Base-by-base conservation (phyloP, 2,113 vertebrate genomes). In the Greenwoodochromis staneri region DNA sequence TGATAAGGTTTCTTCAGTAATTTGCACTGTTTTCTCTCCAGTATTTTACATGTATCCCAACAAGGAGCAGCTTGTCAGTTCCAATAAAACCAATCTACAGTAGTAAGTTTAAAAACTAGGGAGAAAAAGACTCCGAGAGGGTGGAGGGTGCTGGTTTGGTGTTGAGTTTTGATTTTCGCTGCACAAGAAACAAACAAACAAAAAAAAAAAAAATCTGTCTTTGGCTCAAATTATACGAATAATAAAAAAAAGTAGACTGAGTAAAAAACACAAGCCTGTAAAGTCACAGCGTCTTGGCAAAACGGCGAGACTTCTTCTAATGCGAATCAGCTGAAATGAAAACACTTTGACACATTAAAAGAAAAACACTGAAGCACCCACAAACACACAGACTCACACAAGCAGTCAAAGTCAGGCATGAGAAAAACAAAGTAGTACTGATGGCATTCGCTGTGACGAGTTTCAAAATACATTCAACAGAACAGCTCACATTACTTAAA, bases 41-140 rank as follows among this genome's bases (percentile, higher is more conserved):
- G 88, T 93, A 88, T 87, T 57, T 88, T 53, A 89, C 38, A 71
- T 40, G 9, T 47, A 73, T 91, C 89, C 80, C 91, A 94, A 82
- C 87, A 84, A 85, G 93, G 92, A 94, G 87, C 93, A 95, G 94
- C 92, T 93, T 85, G 54, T 93, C 87, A 86, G 82, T 91, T 93
- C 92, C 93, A 93, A 95, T 88, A 81, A 93, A 95, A 91, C 88
- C 38, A 85, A 51, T 91, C 86, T 95, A 95, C 93, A 96, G 95
- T 96, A 96, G 95, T 91, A 94, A 88, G 84, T 94, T 93, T 86
- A 86, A 84, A 87, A 82, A 92, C 63, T 47, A 54, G 47, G 27
- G 31, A 82, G 69, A 86, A 51, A 83, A 49, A 86, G 93, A 89
- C 93, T 57, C 84, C 40, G 81, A 84, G 81, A 34, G 57, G 55